phyloP scores from a whole-genome alignment of 2,888 invertebrate genomes.

The Gnatocerus cornutus region DNA sequence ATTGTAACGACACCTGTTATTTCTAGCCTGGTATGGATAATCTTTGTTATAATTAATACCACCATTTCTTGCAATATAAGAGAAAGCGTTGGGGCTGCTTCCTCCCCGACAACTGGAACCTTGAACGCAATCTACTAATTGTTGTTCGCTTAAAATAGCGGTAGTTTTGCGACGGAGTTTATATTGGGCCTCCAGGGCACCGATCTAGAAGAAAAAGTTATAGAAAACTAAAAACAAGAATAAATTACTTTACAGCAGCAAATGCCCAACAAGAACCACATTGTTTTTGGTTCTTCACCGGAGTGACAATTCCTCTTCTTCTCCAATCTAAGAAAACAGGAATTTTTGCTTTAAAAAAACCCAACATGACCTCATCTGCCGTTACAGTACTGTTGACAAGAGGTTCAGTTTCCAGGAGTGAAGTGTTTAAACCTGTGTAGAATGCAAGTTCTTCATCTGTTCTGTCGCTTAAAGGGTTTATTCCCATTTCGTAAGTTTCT shows the following conservation, averaged over 20 bases:
- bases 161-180: constrained; percentile 1
- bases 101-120: constrained; percentile 28
- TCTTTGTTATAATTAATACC: constrained; percentile 54
- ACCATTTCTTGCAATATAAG: constrained; percentile 22
- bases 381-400: background rate
- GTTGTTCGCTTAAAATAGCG: constrained; percentile 27
- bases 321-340: constrained; percentile 82
- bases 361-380: too few relatives aligned
- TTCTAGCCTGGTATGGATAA: constrained; percentile 72
- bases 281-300: constrained; percentile 76
- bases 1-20: constrained; percentile 49
- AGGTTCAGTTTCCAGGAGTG: background rate
- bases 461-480: constrained; percentile 23
- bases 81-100: constrained; percentile 20
- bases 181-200: constrained; percentile 28
- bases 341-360: too few relatives aligned
- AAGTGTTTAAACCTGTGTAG: background rate
- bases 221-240: background rate
- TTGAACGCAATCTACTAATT: constrained; percentile 35
- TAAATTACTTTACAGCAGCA: background rate
- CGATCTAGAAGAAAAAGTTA: constrained; percentile 11
- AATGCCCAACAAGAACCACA: constrained; percentile 73
- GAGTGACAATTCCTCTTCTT: constrained; percentile 84
- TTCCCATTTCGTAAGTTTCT: constrained; percentile 12
- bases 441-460: constrained; percentile 22